A percentile compares a stretch with the other conserved stretches of the same genome.
These are phyloP conservation scores for Cardinalis cardinalis DNA, from an alignment of 2,113 vertebrate species.

Conservation along the genomic window DNA sequence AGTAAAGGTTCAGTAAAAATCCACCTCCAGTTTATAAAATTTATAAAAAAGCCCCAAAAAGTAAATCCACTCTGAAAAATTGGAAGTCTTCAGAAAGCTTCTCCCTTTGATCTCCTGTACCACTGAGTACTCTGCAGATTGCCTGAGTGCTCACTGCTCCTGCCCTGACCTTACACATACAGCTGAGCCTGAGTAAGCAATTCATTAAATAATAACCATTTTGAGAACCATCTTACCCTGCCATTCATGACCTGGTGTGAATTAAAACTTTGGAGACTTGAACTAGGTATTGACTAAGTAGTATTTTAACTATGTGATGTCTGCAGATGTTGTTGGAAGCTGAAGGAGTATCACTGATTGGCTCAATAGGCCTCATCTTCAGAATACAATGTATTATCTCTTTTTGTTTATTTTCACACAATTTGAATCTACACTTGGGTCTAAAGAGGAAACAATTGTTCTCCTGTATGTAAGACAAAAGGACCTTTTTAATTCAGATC, in stretches of 20 bases:
- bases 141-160: not conserved
- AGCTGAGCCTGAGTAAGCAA: not conserved
- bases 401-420: not conserved
- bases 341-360: not conserved
- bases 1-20: not conserved
- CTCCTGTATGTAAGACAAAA: not conserved
- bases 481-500: not conserved
- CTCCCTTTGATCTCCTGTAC: not conserved
- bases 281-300: not conserved
- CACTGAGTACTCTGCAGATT: not conserved
- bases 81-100: not conserved
- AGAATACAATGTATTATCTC: not conserved
- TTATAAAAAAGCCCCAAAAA: not conserved
- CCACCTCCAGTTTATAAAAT: not conserved
- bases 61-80: not conserved
- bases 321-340: not conserved
- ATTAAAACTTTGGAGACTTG: not conserved
- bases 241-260: not conserved
- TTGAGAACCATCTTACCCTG: not conserved
- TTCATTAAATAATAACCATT: not conserved
- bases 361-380: not conserved
- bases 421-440: not conserved
- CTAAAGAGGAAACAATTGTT: not conserved
- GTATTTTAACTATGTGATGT: not conserved
- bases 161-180: fast-evolving